Evolutionary conservation across 2,113 vertebrate species (phyloP).

Genomic region (Diphyllodes magnificus): DNA sequence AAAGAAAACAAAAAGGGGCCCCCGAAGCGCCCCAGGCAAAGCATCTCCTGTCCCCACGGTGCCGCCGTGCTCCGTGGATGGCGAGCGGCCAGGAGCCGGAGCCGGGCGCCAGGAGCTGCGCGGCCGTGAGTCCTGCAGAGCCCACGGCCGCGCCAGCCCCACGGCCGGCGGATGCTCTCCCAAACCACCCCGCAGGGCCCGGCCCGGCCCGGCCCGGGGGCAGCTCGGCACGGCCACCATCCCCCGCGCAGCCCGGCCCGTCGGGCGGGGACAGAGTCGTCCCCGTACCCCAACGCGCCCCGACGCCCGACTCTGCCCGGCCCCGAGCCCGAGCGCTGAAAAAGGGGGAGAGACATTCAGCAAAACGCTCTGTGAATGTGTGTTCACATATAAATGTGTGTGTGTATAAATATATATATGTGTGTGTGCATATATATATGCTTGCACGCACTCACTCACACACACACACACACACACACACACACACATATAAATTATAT

Average conservation of each 20-base stretch:
- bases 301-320: too few species aligned
- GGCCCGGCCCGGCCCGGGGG: too few species aligned
- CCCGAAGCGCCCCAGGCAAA: not conserved
- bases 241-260: rapidly evolving
- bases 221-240: not conserved
- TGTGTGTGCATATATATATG: too few species aligned
- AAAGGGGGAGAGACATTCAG: not conserved
- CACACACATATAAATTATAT: not conserved
- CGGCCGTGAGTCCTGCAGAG: not conserved
- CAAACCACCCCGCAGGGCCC: not conserved
- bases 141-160: not conserved
- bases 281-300: rapidly evolving
- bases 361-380: not conserved
- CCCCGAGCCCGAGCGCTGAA: rapidly evolving
- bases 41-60: not conserved
- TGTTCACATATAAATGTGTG: too few species aligned
- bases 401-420: rapidly evolving
- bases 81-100: not conserved
- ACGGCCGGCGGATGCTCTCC: too few species aligned
- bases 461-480: not conserved
- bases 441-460: too few species aligned
- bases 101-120: not conserved
- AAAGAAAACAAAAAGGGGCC: rapidly evolving
- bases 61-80: not conserved
- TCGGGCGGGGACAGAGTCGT: rapidly evolving